These are phyloP conservation scores for Diprion similis DNA, from an alignment of 1,140 invertebrate genomes.

Conservation along the genomic window DNA sequence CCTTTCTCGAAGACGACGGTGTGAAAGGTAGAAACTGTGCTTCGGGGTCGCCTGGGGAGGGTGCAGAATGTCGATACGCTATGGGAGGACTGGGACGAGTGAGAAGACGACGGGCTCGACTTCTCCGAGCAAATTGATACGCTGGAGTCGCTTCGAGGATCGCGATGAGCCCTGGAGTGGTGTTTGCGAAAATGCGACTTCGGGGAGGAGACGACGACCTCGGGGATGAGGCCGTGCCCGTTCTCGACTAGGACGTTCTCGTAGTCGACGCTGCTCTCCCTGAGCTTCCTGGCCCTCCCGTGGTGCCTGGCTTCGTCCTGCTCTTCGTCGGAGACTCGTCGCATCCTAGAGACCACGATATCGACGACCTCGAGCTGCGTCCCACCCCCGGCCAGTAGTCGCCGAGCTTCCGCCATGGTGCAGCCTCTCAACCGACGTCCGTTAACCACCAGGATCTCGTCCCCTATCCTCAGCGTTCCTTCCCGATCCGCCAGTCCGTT, in stretches of 20 bases:
- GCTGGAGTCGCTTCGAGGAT: constrained; percentile 45
- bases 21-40: constrained; percentile 71
- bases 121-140: constrained; percentile 39
- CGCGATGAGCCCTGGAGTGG: constrained; percentile 40
- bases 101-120: constrained; percentile 37
- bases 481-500: constrained; percentile 81
- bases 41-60: constrained; percentile 71
- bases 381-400: constrained; percentile 67
- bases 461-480: constrained; percentile 76
- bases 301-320: constrained; percentile 51
- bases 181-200: constrained; percentile 55
- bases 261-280: constrained; percentile 74
- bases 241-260: constrained; percentile 68
- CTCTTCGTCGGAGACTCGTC: constrained; percentile 44
- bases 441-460: constrained; percentile 86
- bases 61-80: constrained; percentile 74
- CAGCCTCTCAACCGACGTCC: constrained; percentile 76
- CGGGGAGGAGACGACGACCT: constrained; percentile 51
- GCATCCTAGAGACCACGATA: constrained; percentile 70
- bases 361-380: constrained; percentile 72
- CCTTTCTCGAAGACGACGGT: constrained; percentile 86
- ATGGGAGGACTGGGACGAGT: constrained; percentile 51
- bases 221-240: constrained; percentile 57
- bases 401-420: constrained; percentile 77
- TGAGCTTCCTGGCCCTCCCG: constrained; percentile 52